Evolutionary conservation across 2,888 invertebrate genomes (phyloP).

Genomic region (Apomyelois bistriatella): DNA sequence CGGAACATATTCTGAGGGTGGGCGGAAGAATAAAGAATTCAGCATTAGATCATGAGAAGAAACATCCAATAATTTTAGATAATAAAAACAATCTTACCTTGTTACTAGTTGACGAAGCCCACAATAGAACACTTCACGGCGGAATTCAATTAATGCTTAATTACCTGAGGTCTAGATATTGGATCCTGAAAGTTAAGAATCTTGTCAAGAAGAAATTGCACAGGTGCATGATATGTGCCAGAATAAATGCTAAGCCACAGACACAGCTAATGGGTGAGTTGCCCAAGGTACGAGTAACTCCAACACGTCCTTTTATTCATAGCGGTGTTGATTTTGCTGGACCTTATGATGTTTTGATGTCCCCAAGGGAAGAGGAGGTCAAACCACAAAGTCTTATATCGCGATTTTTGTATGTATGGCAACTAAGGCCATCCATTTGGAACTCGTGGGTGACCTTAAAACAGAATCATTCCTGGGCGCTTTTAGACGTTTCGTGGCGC

Average conservation of each 20-base stretch:
- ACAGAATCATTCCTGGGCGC: not conserved
- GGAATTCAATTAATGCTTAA: conserved; percentile 1
- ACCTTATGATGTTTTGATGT: conserved; percentile 14
- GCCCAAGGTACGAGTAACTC: not conserved
- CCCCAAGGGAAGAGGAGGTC: conserved; percentile 16
- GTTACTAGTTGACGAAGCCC: not conserved
- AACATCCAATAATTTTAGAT: too few relatives aligned
- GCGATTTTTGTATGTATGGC: conserved; percentile 21
- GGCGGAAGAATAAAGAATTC: too few relatives aligned
- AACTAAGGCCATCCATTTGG: conserved; percentile 19
- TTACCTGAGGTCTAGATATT: not conserved
- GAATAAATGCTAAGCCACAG: not conserved
- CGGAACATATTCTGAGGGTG: too few relatives aligned
- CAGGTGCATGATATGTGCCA: not conserved
- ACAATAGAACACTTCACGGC: not conserved
- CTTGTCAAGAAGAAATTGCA: not conserved
- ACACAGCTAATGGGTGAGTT: not conserved
- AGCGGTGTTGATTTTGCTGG: conserved; percentile 22
- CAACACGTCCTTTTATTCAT: conserved; percentile 2
- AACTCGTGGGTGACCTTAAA: not conserved
- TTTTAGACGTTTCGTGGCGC: not conserved
- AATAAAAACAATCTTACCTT: too few relatives aligned
- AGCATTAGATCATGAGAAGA: too few relatives aligned
- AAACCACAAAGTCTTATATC: conserved; percentile 18
- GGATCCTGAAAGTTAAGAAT: not conserved